phyloP scores from a whole-genome alignment of 2,888 invertebrate species.

The Eubasilissa splendida region DNA sequence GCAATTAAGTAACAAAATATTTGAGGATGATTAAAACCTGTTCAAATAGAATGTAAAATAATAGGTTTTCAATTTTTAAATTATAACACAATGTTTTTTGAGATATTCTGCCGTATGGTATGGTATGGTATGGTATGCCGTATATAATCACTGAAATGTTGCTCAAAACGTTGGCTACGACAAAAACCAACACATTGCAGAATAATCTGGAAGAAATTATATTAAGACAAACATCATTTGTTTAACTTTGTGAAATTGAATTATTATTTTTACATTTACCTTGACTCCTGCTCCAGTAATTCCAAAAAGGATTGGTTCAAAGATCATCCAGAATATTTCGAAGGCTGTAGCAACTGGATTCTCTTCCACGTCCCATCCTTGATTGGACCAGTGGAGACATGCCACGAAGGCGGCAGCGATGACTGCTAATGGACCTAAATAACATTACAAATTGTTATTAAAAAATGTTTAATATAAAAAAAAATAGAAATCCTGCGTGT shows the following conservation, averaged over 20 bases:
- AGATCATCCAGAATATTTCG: constrained; percentile 95
- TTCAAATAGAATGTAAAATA: too few relatives aligned
- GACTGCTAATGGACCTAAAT: constrained; percentile 84
- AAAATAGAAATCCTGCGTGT: too few relatives aligned
- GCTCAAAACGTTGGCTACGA: too few relatives aligned
- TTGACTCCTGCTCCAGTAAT: constrained; percentile 94
- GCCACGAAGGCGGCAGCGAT: constrained; percentile 89
- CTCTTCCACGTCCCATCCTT: constrained; percentile 90
- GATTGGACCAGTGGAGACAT: constrained; percentile 85
- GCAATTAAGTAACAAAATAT: too few relatives aligned
- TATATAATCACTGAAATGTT: too few relatives aligned
- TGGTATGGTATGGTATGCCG: too few relatives aligned
- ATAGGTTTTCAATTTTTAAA: too few relatives aligned
- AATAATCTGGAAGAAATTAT: neutral
- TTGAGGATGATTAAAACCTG: too few relatives aligned
- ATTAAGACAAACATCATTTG: neutral
- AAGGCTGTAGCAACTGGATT: constrained; percentile 91
- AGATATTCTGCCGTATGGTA: too few relatives aligned
- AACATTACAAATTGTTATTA: neutral
- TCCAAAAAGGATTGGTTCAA: constrained; percentile 94
- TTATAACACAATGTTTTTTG: too few relatives aligned
- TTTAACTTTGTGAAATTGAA: too few relatives aligned
- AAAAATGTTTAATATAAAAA: neutral
- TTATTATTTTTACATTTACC: constrained; percentile 62
- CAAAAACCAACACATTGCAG: too few relatives aligned